Evolutionary conservation across 2,113 vertebrate species (phyloP), one percentile per base, ranked within the genome.

Genomic region (Odobenus rosmarus): DNA sequence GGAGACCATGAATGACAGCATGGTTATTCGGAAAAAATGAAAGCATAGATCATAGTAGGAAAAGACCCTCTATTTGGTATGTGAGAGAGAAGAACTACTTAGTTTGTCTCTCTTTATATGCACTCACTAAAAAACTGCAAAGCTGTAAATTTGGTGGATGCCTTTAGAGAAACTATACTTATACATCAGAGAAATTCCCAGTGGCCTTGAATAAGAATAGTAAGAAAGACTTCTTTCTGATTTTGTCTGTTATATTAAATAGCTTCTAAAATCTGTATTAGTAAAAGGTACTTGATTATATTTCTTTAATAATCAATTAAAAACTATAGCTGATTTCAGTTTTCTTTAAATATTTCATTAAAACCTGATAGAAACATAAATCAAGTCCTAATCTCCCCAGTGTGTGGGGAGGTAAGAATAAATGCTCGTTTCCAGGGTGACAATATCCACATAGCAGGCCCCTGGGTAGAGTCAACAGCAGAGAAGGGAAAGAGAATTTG

Each of bases 331-430:
- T 93, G n/a, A 93, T 16, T 23, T 91, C 90, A 49, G 57, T 88
- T 97, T 96, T 89, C 67, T 97, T 90, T 49, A 95, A 97, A 79
- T 83, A 64, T 95, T 97, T 97, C 80, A 89, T 83, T 98, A 92
- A 90, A 97, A 96, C 21, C 3, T 24, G 94, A 83, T 0, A 97
- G 79, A 97, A 97, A 97, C 59, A 93, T 61, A 84, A 62, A 94
- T 97, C 92, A 13, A 33, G 64, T 28, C 81, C 89, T 72, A 89
- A 49, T 98, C 46, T 95, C 36, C 69, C 77, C 46, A 67, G 1
- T 46, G 49, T 36, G 88, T 4, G 53, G 46, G 31, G 72, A 94
- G 92, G 42, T 33, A 95, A 97, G 55, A 96, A 88, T 3, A 93
- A 90, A 36, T 28, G 23, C 39, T 95, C 4, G 1, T 89, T 97